These are phyloP conservation scores for Piaya cayana DNA, from an alignment of 2,113 vertebrate genomes.

Conservation along the genomic window DNA sequence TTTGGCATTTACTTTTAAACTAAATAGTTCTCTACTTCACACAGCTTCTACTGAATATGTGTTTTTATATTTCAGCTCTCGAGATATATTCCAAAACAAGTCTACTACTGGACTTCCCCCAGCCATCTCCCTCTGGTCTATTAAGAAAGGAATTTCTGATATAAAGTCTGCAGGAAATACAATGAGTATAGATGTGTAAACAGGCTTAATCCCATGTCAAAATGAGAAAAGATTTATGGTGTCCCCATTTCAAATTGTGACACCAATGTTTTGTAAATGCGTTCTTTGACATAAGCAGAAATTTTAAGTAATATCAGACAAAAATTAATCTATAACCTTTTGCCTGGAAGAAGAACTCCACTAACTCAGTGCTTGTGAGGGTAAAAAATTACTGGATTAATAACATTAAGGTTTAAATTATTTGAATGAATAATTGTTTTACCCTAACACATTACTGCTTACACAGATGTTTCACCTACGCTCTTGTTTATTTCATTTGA, in stretches of 20 bases:
- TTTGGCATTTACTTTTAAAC: neutral
- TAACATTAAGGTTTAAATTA: neutral
- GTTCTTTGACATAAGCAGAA: neutral
- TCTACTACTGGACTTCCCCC: too few species aligned
- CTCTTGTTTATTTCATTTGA: conserved; percentile 1
- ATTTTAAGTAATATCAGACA: neutral
- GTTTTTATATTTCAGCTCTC: neutral
- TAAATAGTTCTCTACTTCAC: neutral
- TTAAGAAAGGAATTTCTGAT: neutral
- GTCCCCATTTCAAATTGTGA: neutral
- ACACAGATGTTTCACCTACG: neutral
- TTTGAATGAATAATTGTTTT: conserved; percentile 32
- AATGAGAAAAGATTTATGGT: neutral
- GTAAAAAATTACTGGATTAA: neutral
- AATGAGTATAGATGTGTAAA: neutral
- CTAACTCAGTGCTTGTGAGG: neutral
- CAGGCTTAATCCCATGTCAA: neutral
- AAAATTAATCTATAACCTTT: neutral
- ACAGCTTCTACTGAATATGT: neutral
- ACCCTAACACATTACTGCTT: neutral
- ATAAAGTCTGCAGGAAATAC: neutral
- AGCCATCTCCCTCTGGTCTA: neutral
- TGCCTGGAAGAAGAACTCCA: neutral
- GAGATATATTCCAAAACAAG: neutral
- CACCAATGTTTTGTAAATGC: neutral